Conservation (phyloP, 92 coral and sea anemone species). For the Zoanthus gigantus region DNA sequence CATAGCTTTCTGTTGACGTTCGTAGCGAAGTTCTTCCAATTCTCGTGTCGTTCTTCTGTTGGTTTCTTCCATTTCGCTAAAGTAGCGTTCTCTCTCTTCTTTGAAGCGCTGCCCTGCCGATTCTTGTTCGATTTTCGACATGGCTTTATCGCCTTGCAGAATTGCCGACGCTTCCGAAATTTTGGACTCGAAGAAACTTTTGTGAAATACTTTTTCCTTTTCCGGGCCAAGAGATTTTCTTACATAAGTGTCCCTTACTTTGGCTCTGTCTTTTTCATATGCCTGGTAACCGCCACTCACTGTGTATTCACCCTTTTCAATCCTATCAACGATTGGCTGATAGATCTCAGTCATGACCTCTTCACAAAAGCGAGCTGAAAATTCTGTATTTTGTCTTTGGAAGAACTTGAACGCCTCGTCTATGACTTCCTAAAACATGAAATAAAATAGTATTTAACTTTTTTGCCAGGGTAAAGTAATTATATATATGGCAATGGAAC, state of each 20-base stretch:
- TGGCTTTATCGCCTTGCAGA: constrained; percentile 37
- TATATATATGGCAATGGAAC: too few relatives aligned
- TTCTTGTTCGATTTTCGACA: constrained; percentile 3
- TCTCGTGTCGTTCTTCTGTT: neutral
- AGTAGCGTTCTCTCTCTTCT: neutral
- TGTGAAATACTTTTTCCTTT: constrained; percentile 32
- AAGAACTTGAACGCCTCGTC: constrained; percentile 17
- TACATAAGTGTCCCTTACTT: neutral
- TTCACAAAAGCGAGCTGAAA: constrained; percentile 33
- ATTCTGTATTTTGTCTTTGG: constrained; percentile 14
- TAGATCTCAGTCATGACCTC: constrained; percentile 25
- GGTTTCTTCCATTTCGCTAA: constrained; percentile 1
- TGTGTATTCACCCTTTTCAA: neutral
- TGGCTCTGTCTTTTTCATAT: constrained; percentile 27
- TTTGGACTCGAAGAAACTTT: constrained; percentile 10
- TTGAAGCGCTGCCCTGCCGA: neutral
- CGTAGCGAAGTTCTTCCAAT: neutral
- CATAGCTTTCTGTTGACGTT: neutral
- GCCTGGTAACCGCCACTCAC: constrained; percentile 12
- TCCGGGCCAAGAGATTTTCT: constrained; percentile 30
- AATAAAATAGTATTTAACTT: too few relatives aligned
- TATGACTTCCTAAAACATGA: constrained; percentile 22
- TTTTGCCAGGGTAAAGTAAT: too few relatives aligned
- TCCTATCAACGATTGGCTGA: constrained; percentile 11
- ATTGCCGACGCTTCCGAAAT: constrained; percentile 17